Conservation (phyloP, 2,113 vertebrate genomes). For the Aplodontia rufa region DNA sequence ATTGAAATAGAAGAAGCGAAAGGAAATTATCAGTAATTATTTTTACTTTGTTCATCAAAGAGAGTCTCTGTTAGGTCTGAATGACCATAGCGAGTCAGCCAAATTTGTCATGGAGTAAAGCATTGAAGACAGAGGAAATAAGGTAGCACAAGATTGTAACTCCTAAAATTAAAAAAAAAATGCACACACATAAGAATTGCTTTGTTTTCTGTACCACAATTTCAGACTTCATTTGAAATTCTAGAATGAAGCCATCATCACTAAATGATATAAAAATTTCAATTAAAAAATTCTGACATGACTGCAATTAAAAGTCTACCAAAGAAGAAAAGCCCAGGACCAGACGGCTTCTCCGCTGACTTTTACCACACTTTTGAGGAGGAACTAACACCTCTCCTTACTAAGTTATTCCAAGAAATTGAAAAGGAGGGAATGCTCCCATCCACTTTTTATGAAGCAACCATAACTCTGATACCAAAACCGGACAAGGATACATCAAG, state of each 20-base stretch:
- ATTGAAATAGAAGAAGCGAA: background rate
- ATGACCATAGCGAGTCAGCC: background rate
- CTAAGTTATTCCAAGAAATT: no score
- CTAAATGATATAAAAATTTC: background rate
- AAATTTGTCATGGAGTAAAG: background rate
- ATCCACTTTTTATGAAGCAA: no score
- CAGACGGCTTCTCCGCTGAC: no score
- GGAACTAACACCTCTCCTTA: no score
- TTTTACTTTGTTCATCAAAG: background rate
- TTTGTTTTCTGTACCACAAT: background rate
- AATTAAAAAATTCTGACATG: background rate
- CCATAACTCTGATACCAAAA: no score
- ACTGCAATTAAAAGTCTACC: no score
- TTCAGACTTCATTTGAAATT: constrained; percentile 15
- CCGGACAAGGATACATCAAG: no score
- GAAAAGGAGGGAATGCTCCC: no score
- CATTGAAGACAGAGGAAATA: background rate
- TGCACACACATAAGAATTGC: background rate
- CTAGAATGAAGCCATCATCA: background rate
- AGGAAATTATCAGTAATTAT: background rate
- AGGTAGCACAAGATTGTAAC: background rate
- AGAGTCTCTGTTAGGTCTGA: background rate
- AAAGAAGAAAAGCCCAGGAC: no score
- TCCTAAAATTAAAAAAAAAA: constrained; percentile 47
- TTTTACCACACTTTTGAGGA: no score